Conservation (phyloP, 2,888 invertebrate species). For the Xestoiulus laeticollis region DNA sequence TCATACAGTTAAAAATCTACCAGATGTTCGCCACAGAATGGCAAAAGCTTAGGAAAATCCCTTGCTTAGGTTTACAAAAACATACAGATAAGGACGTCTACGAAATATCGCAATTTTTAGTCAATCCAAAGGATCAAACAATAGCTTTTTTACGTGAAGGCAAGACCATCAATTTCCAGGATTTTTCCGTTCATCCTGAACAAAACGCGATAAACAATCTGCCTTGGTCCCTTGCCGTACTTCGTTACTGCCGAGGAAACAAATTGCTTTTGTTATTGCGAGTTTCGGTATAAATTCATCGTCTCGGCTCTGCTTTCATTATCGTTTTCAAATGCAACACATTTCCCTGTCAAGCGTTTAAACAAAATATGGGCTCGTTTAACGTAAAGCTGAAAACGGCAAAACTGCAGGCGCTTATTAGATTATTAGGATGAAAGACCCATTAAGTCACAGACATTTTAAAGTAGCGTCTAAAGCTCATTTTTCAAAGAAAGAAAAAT, state of each 20-base stretch:
- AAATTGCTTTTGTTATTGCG: neutral
- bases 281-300: constrained; percentile 1
- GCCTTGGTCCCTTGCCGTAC: neutral
- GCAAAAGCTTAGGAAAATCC: no score
- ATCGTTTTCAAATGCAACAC: constrained; percentile 4
- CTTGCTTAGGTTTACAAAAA: no score
- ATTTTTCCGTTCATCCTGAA: neutral
- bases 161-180: neutral
- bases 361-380: neutral
- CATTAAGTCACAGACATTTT: neutral
- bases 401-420: neutral
- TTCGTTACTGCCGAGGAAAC: neutral
- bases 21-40: no score
- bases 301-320: neutral
- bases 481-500: neutral
- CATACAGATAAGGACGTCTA: no score
- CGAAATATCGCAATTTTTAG: no score
- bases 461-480: neutral
- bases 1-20: no score
- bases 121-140: no score
- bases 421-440: neutral
- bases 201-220: neutral
- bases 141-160: no score
- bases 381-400: neutral
- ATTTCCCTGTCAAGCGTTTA: neutral